Evolutionary conservation across 2,113 vertebrate species (phyloP).

Genomic region (Oxyura jamaicensis): DNA sequence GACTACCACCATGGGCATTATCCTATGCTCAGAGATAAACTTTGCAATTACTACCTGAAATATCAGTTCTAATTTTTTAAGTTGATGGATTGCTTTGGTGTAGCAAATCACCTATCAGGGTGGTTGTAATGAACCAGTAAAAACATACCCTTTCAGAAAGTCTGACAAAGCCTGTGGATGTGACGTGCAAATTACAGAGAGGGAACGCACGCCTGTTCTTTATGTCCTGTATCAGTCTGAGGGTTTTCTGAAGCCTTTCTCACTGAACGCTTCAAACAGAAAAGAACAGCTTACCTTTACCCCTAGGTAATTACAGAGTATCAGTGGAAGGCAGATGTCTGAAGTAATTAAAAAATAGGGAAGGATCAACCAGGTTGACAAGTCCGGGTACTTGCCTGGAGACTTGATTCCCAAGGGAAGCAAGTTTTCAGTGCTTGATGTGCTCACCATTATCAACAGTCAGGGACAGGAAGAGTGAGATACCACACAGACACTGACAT

Average conservation of each 20-base stretch:
- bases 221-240: background rate
- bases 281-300: background rate
- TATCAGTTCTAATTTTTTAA: background rate
- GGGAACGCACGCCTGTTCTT: accelerated
- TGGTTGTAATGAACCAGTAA: background rate
- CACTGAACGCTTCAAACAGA: background rate
- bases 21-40: background rate
- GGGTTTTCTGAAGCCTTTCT: background rate
- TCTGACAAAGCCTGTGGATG: background rate
- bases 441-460: background rate
- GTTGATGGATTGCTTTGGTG: background rate
- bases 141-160: background rate
- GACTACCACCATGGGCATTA: background rate
- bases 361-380: background rate
- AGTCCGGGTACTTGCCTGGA: background rate
- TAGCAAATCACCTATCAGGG: background rate
- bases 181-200: background rate
- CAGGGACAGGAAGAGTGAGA: background rate
- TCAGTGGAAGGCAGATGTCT: background rate
- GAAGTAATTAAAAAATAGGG: background rate
- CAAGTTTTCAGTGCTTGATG: background rate
- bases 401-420: background rate
- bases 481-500: background rate
- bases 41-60: background rate
- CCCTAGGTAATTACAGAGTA: background rate